phyloP scores from a whole-genome alignment of 2,888 invertebrate species.

The Acronicta aceris region DNA sequence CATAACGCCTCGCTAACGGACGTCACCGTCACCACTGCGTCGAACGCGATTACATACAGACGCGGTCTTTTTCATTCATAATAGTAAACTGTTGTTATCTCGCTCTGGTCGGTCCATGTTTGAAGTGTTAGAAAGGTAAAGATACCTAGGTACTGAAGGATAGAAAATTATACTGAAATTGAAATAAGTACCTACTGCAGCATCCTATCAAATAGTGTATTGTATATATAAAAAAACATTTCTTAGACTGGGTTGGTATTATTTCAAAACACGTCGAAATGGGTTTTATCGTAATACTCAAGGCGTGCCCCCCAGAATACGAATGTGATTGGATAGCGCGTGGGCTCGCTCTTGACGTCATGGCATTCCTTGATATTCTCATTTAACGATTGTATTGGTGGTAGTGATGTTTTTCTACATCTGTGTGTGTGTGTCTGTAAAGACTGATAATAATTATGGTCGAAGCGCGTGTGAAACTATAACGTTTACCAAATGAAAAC shows the following conservation, averaged over 20 bases:
- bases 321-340: constrained; percentile 85
- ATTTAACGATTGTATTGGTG: constrained; percentile 75
- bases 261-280: constrained; percentile 26
- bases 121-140: constrained; percentile 58
- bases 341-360: constrained; percentile 89
- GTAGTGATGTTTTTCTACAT: constrained; percentile 54
- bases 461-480: constrained; percentile 8
- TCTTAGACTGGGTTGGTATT: constrained; percentile 8
- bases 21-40: constrained; percentile 66
- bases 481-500: too few species aligned
- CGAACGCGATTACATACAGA: constrained; percentile 71
- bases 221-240: constrained; percentile 10
- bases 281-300: constrained; percentile 74
- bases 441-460: constrained; percentile 26
- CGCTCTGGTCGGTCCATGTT: constrained; percentile 64
- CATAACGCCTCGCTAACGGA: constrained; percentile 46
- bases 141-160: constrained; percentile 49
- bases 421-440: constrained; percentile 40
- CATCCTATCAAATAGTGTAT: constrained; percentile 3
- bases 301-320: constrained; percentile 90
- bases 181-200: constrained; percentile 5
- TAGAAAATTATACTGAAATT: constrained; percentile 14
- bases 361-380: constrained; percentile 82
- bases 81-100: constrained; percentile 79
- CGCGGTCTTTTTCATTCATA: constrained; percentile 85